Percentiles rank a stretch among this genome's conserved stretches.
Conservation (phyloP, 2,113 vertebrate species). For the Mastomys natalensis region DNA sequence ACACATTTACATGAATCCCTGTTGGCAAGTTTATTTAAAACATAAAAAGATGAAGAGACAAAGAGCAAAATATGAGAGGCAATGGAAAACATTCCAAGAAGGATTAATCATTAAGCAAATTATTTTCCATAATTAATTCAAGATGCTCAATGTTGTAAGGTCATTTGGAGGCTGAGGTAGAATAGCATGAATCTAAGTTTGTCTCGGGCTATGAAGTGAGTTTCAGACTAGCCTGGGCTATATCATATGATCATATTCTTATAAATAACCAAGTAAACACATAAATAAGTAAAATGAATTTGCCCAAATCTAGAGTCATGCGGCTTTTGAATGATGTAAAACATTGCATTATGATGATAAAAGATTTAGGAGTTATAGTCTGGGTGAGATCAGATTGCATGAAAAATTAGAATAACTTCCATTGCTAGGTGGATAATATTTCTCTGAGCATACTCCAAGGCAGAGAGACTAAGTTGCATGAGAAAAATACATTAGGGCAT, state of each 20-base stretch:
- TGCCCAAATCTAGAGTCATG: background rate
- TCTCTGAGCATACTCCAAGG: background rate
- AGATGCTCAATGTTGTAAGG: background rate
- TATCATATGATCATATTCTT: background rate
- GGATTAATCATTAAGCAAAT: constrained; percentile 33
- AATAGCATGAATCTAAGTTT: background rate
- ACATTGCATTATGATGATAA: background rate
- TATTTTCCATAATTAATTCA: constrained; percentile 28
- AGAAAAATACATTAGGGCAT: background rate
- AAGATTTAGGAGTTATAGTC: background rate
- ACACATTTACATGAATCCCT: background rate
- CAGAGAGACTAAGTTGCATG: background rate
- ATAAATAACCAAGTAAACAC: background rate
- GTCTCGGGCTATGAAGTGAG: background rate
- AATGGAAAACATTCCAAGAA: background rate
- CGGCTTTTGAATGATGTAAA: background rate
- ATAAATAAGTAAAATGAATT: background rate
- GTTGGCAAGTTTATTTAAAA: constrained; percentile 50
- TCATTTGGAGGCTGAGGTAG: background rate
- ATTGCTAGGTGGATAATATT: background rate
- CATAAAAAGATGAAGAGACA: constrained; percentile 2
- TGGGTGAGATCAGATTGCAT: background rate
- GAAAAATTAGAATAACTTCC: background rate
- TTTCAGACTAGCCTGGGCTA: background rate
- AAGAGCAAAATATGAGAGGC: background rate